Evolutionary conservation across 1,140 invertebrate species (phyloP), one percentile per base, ranked within the genome.

Genomic region (Drosophila novamexicana): DNA sequence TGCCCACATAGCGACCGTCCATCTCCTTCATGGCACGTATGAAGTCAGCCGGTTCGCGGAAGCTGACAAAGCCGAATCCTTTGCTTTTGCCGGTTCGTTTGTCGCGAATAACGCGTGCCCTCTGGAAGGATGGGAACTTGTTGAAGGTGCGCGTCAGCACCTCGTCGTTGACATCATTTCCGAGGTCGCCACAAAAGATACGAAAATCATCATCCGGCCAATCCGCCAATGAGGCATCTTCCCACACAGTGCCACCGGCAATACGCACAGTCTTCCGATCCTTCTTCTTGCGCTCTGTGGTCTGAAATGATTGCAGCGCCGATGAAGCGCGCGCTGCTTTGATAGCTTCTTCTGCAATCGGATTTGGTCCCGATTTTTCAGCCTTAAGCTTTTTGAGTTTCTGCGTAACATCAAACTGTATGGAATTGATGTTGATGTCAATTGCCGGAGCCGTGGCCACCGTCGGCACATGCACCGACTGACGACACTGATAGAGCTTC

Each of bases 151-250:
- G 94, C 0, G 94, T 95, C 8, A 99, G 93, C 52, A 98, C 95
- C 92, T 99, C 99, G 91, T 99, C 99, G 0, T 98, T 99, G 1
- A 99, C 98, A 93, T 99, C 99, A 93, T 99, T 99, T 3, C 99
- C 99, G 6, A 99, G 94, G 94, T 99, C 99, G 39, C 99, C 99
- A 93, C 98, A 99, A 93, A 99, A 99, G 92, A 99, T 96, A 74
- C 99, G 94, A 93, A 99, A 99, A 94, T 99, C 99, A 94, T 99
- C 98, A 90, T 97, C 96, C 58, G 97, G 96, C 98, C 98, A 99
- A 85, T 99, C 98, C 10, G 95, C 90, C 22, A 99, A 93, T 0
- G 97, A 97, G 42, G 94, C 94, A 94, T 99, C 98, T 93, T 99
- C 98, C 98, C 98, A 99, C 1, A 96, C 95, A 79, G 96, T 95